These are phyloP conservation scores for Mesoligia furuncula DNA, from an alignment of 2,888 invertebrate species.

Conservation along the genomic window DNA sequence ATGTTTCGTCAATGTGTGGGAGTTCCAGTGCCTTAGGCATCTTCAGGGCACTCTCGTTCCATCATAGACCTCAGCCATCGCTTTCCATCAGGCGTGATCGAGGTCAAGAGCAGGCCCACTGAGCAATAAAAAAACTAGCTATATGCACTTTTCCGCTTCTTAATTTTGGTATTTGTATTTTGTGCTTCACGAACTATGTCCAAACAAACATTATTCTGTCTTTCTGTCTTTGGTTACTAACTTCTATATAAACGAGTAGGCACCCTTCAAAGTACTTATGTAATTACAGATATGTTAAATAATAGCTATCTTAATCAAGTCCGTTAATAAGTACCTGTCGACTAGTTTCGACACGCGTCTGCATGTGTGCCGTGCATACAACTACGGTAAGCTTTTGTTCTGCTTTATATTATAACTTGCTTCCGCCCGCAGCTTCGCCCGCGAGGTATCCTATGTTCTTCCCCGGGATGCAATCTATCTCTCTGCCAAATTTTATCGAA, in stretches of 20 bases:
- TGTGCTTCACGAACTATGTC: neutral
- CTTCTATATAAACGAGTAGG: neutral
- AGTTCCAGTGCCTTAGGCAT: too few relatives aligned
- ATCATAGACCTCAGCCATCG: too few relatives aligned
- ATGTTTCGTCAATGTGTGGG: too few relatives aligned
- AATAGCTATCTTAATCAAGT: constrained; percentile 20
- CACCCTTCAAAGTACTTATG: neutral
- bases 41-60: too few relatives aligned
- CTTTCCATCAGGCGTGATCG: too few relatives aligned
- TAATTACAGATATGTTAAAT: constrained; percentile 3
- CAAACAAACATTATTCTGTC: neutral
- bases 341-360: neutral
- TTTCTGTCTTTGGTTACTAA: neutral
- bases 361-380: neutral
- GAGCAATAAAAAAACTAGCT: too few relatives aligned
- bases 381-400: neutral
- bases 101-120: too few relatives aligned
- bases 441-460: too few relatives aligned
- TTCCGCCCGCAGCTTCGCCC: too few relatives aligned
- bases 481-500: too few relatives aligned
- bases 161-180: neutral
- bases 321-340: constrained; percentile 5
- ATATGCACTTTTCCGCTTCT: too few relatives aligned
- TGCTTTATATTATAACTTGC: neutral
- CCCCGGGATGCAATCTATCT: too few relatives aligned